Evolutionary conservation across 2,888 invertebrate genomes (phyloP).

Genomic region (Dendrolimus pini): DNA sequence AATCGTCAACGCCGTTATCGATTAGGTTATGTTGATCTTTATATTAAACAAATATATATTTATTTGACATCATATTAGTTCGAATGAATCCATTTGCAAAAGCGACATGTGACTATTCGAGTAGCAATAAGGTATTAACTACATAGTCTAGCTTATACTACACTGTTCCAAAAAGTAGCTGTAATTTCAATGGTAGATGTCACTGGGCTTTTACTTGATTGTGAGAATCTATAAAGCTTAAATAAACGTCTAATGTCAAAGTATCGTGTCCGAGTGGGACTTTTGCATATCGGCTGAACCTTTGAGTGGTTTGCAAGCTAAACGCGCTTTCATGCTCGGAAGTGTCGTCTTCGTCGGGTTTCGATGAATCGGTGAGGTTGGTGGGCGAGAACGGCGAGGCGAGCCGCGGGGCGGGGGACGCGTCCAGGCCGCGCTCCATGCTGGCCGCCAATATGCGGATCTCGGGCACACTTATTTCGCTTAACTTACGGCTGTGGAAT

Average conservation of each 20-base stretch:
- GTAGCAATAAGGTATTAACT: no score
- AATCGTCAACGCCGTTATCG: no score
- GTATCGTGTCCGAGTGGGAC: neutral
- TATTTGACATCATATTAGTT: no score
- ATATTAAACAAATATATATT: no score
- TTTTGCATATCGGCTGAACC: conserved; percentile 36
- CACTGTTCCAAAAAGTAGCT: no score
- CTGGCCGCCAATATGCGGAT: conserved; percentile 90
- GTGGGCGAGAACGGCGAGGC: conserved; percentile 16
- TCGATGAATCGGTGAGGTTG: conserved; percentile 13
- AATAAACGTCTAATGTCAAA: neutral
- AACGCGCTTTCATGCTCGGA: conserved; percentile 73
- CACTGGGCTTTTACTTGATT: no score
- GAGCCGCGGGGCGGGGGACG: conserved; percentile 27
- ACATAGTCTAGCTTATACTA: no score
- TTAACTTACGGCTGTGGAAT: conserved; percentile 80
- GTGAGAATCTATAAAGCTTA: no score
- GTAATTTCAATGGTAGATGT: no score
- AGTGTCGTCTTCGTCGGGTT: conserved; percentile 45
- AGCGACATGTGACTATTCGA: no score
- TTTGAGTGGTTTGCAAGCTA: conserved; percentile 64
- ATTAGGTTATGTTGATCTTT: no score
- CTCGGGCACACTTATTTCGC: conserved; percentile 86
- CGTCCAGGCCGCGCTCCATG: conserved; percentile 86
- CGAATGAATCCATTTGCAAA: no score